phyloP scores from a whole-genome alignment of 2,113 vertebrate species.

The Lepus americanus region DNA sequence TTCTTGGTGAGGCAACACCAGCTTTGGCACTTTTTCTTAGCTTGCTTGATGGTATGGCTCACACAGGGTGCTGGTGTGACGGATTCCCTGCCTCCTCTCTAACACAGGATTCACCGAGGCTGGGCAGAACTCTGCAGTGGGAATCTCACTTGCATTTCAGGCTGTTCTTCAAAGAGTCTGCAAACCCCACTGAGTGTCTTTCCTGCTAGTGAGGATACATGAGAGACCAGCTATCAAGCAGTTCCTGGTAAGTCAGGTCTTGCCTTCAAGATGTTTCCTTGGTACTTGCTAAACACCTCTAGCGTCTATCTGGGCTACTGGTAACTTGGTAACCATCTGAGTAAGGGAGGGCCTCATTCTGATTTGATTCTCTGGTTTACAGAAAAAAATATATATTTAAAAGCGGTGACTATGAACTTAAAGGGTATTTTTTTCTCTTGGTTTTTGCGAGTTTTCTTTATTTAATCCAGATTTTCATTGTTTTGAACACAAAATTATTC shows the following conservation, averaged over 20 bases:
- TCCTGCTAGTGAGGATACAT: background rate
- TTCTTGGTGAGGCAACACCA: background rate
- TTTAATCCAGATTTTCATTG: slow-evolving; percentile 64
- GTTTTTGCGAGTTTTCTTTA: slow-evolving; percentile 32
- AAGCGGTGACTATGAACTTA: background rate
- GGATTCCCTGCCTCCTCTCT: background rate
- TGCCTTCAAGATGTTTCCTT: slow-evolving; percentile 33
- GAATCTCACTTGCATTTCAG: background rate
- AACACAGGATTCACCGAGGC: background rate
- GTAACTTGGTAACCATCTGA: slow-evolving; percentile 22
- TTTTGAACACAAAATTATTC: slow-evolving; percentile 29
- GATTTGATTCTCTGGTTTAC: slow-evolving; percentile 24
- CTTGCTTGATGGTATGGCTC: slow-evolving; percentile 33
- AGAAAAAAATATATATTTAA: slow-evolving; percentile 34
- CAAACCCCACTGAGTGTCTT: background rate
- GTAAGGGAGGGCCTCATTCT: background rate
- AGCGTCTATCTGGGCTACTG: slow-evolving; percentile 7
- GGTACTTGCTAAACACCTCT: background rate
- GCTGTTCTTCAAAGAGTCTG: background rate
- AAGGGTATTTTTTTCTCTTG: background rate
- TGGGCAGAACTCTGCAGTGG: background rate
- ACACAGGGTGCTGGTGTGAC: background rate
- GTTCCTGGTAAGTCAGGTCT: background rate
- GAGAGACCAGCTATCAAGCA: background rate
- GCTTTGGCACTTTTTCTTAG: background rate